Evolutionary conservation across 2,888 invertebrate genomes (phyloP), one percentile per base, ranked within the genome.

Genomic region (Ochlodes sylvanus): DNA sequence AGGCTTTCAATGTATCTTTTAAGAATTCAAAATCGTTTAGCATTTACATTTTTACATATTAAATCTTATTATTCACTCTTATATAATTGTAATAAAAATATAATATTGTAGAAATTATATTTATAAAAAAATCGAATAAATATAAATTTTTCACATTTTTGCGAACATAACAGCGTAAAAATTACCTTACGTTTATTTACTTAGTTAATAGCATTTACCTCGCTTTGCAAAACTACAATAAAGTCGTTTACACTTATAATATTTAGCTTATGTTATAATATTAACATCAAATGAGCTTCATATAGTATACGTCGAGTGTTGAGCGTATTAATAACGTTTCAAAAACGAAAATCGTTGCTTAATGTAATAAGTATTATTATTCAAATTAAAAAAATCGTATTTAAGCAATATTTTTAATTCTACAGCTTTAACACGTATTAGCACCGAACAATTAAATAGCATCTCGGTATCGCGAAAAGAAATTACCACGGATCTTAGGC

Each of bases 201-300:
- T 47, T 15, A 47, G 44, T 47, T 47, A 47, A 47, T 47, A 47
- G 44, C 44, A 47, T 47, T 47, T 47, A 47, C 44, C 44, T 47
- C 44, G 15, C 44, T 47, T 47, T 47, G 44, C 44, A 17, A 15
- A 38, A 47, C 7, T 17, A 15, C 17, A 47, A 15, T 15, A 15
- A 47, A 47, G 44, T 17, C 17, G 7, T 17, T 17, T 17, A 17
- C 44, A 47, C 44, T 15, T 15, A 47, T 12, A 38, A 2, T 38
- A 3, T 2, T 38, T 12, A 12, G 2, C 10, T 38, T 38, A 38
- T 38, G 12, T 38, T 38, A 38, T 34, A 38, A 4, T 27, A 27
- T 27, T 38, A 38, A 38, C 38, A 38, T 12, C 10, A 12, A 38
- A 12, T 38, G 12, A 12, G 38, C 12, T 38, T 38, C 9, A 38